Conservation (phyloP, 1,140 invertebrate genomes). For the Neuroterus valhalla region DNA sequence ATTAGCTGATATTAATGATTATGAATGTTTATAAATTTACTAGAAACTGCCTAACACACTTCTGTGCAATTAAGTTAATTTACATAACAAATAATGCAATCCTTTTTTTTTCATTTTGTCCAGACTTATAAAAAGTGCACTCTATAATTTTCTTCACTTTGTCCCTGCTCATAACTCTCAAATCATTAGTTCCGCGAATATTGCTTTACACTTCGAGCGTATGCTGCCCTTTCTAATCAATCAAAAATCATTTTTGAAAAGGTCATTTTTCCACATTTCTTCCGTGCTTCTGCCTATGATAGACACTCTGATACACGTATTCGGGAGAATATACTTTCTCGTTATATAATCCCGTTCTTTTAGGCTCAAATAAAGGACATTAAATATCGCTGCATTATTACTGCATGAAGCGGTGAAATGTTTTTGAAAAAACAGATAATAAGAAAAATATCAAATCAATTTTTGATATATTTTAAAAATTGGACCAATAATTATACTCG, state of each 20-base stretch:
- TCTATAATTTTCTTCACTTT: neutral
- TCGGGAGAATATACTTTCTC: conserved; percentile 2
- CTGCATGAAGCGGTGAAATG: neutral
- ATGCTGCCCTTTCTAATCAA: neutral
- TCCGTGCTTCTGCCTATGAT: neutral
- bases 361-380: conserved; percentile 11
- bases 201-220: neutral
- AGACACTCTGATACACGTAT: conserved; percentile 4
- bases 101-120: neutral
- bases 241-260: conserved; percentile 26
- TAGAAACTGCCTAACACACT: neutral
- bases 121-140: neutral
- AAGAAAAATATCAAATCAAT: no score
- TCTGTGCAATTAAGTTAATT: neutral
- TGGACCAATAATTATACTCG: no score
- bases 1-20: no score
- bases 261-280: conserved; percentile 22
- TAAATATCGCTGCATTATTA: conserved; percentile 6
- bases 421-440: no score
- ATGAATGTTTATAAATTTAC: neutral
- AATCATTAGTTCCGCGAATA: conserved; percentile 12
- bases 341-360: conserved; percentile 11
- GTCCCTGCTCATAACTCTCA: neutral
- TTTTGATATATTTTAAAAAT: no score
- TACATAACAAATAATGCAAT: conserved; percentile 8